Percentiles rank a stretch among this genome's conserved stretches.
phyloP scores from a whole-genome alignment of 2,888 invertebrate species.

The Idaea aversata region DNA sequence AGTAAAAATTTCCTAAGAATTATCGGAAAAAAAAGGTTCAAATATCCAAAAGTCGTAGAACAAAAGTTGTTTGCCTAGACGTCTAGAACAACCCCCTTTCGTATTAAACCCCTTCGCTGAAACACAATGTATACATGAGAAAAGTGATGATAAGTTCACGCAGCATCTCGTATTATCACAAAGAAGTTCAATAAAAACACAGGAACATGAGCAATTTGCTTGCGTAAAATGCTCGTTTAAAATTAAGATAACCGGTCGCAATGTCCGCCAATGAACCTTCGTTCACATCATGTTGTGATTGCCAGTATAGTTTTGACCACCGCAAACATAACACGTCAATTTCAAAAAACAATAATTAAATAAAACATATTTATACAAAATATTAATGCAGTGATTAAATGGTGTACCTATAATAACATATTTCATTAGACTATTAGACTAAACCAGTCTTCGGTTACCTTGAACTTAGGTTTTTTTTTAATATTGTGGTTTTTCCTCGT shows the following conservation, averaged over 20 bases:
- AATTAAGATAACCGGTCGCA: constrained; percentile 13
- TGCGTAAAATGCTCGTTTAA: background rate
- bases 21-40: too few relatives aligned
- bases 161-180: background rate
- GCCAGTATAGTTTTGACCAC: background rate
- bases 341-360: constrained; percentile 2
- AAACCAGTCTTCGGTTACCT: constrained; percentile 33
- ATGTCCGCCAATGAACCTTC: constrained; percentile 5
- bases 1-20: too few relatives aligned
- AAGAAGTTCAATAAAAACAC: background rate
- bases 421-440: background rate
- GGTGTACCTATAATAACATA: background rate
- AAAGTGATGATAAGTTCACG: too few relatives aligned
- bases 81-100: too few relatives aligned
- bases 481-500: constrained; percentile 55
- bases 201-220: background rate
- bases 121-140: too few relatives aligned
- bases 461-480: constrained; percentile 44
- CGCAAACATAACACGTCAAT: background rate
- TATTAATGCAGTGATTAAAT: background rate
- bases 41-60: too few relatives aligned
- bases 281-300: background rate
- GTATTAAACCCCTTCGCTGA: too few relatives aligned
- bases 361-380: constrained; percentile 1
- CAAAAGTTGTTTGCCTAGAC: too few relatives aligned